Base-by-base conservation (phyloP, 2,113 vertebrate species). In the Ptychochromis oligacanthus region DNA sequence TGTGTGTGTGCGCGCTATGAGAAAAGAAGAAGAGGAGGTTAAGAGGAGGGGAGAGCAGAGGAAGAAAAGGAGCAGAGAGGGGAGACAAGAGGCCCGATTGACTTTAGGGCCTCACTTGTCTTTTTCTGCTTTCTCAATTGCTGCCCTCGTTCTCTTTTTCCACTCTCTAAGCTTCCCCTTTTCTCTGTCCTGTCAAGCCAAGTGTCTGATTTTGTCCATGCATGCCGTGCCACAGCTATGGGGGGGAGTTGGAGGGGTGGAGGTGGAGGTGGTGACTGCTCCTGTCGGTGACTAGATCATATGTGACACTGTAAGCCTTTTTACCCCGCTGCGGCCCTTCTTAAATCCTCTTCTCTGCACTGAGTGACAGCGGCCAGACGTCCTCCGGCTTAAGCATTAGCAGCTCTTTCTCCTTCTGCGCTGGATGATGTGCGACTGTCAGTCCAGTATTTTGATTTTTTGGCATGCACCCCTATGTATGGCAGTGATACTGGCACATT, bases 281-380 rank as follows among this genome's bases (percentile, higher is more conserved):
- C 86, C 94, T 94, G 94, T 95, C 95, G 65, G n/a, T 85, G 87
- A 89, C 89, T 72, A 88, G 93, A 94, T 95, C 93, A 76, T 84
- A 88, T 95, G 93, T 95, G 92, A 93, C 93, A 92, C 87, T 34
- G 84, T 90, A 89, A 95, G 84, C 90, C 90, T 61, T 93, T 90
- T 92, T 85, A 87, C 91, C 91, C 86, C 17, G 54, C 38, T 52
- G 31, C 76, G 40, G 89, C 77, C 84, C 88, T 77, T 79, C 93
- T 94, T 91, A 88, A 94, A 93, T 88, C 80, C 85, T 87, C 87
- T 75, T 55, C 89, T 36, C 65, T 80, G 70, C 78, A 83, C 80
- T 89, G 91, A 93, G 81, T 88, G 92, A 95, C 92, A 87, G 77
- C 54, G n/a, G 43, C 74, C 92, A 92, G 87, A 87, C 87, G 64